A percentile compares a stretch with the other conserved stretches of the same genome.
These are phyloP conservation scores for Trachymyrmex septentrionalis DNA, from an alignment of 1,140 invertebrate species.

Conservation along the genomic window DNA sequence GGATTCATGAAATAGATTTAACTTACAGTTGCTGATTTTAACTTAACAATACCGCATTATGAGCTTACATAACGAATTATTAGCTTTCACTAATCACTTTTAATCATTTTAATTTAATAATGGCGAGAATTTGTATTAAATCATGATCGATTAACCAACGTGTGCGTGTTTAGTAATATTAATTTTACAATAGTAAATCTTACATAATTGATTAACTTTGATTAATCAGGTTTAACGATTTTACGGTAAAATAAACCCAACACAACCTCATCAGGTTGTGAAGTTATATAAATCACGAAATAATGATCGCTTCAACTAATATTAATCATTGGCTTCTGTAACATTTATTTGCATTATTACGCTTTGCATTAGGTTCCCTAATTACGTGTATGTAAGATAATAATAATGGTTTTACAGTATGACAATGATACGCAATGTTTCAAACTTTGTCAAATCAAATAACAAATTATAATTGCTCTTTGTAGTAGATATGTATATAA, in stretches of 20 bases:
- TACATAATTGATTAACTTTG: slow-evolving; percentile 56
- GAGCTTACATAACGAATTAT: slow-evolving; percentile 14
- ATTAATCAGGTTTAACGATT: slow-evolving; percentile 53
- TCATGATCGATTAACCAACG: slow-evolving; percentile 21
- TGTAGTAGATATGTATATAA: not conserved
- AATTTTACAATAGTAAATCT: slow-evolving; percentile 33
- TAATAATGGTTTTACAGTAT: slow-evolving; percentile 36
- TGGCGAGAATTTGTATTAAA: not conserved
- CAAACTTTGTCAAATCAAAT: slow-evolving; percentile 44
- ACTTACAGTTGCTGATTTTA: slow-evolving; percentile 17
- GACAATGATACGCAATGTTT: slow-evolving; percentile 24
- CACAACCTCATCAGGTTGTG: slow-evolving; percentile 14
- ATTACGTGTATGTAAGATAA: slow-evolving; percentile 35
- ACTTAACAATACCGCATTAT: slow-evolving; percentile 15
- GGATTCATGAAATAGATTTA: slow-evolving; percentile 12
- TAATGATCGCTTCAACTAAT: slow-evolving; percentile 54
- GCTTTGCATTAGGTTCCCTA: slow-evolving; percentile 21
- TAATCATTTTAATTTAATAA: slow-evolving; percentile 40
- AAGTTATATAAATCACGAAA: slow-evolving; percentile 46
- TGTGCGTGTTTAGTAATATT: slow-evolving; percentile 13
- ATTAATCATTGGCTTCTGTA: slow-evolving; percentile 45
- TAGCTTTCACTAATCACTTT: slow-evolving; percentile 29
- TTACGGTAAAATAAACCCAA: slow-evolving; percentile 19
- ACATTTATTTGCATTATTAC: slow-evolving; percentile 50
- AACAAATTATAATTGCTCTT: slow-evolving; percentile 31